These are phyloP conservation scores for Platerodrilus igneus DNA, from an alignment of 2,888 invertebrate genomes.

Conservation along the genomic window DNA sequence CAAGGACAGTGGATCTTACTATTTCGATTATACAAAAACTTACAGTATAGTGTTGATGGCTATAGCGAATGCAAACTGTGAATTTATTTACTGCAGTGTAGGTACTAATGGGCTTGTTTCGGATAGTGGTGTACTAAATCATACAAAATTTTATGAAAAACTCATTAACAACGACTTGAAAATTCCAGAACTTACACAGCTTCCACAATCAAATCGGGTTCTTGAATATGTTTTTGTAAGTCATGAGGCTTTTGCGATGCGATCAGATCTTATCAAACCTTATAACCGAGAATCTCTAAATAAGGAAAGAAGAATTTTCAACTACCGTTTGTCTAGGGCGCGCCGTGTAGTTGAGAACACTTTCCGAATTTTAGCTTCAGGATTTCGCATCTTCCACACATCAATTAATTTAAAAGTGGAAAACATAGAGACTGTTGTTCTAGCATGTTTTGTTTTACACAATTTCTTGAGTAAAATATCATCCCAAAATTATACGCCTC, in stretches of 20 bases:
- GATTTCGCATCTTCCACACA: slow-evolving; percentile 22
- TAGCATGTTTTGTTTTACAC: slow-evolving; percentile 22
- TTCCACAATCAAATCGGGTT: no score
- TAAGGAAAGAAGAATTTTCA: slow-evolving; percentile 22
- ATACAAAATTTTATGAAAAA: slow-evolving; percentile 14
- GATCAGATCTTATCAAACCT: slow-evolving; percentile 4
- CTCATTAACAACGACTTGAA: not conserved
- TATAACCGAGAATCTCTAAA: slow-evolving; percentile 1
- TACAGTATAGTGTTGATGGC: no score
- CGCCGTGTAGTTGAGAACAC: slow-evolving; percentile 22
- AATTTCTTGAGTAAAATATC: slow-evolving; percentile 18
- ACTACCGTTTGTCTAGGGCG: slow-evolving; percentile 26
- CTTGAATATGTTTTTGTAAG: slow-evolving; percentile 4
- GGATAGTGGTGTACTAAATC: slow-evolving; percentile 15
- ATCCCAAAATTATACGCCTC: not conserved
- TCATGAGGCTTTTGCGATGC: not conserved
- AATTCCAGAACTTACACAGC: slow-evolving; percentile 7
- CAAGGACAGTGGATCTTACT: not conserved
- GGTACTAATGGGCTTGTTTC: slow-evolving; percentile 17
- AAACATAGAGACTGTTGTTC: slow-evolving; percentile 19
- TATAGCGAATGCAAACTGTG: slow-evolving; percentile 16
- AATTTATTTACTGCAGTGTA: slow-evolving; percentile 17
- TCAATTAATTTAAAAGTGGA: slow-evolving; percentile 20
- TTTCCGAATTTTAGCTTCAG: slow-evolving; percentile 21
- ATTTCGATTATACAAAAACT: not conserved